Conservation (phyloP, 2,113 vertebrate species). For the Lipophrys pholis region DNA sequence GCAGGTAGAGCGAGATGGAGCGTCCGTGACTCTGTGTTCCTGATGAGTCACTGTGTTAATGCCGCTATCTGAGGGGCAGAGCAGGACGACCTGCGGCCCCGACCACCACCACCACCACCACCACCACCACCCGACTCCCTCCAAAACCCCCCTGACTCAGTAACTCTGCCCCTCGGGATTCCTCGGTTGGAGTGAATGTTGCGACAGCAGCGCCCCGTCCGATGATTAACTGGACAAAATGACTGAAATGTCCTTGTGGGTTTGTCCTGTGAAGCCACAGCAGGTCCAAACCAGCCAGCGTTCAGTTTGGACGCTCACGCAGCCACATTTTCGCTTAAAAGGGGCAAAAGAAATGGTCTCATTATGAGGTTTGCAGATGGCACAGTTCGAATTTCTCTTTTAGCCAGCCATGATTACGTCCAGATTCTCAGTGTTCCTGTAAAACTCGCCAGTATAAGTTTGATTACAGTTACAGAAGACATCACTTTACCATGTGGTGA, state of each 20-base stretch:
- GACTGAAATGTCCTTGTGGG: slow-evolving; percentile 41
- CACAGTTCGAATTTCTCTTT: too few species aligned
- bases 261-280: slow-evolving; percentile 21
- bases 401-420: too few species aligned
- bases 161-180: slow-evolving; percentile 23
- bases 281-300: slow-evolving; percentile 32
- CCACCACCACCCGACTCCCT: background rate
- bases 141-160: slow-evolving; percentile 20
- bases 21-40: slow-evolving; percentile 47
- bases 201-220: slow-evolving; percentile 14
- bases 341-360: too few species aligned
- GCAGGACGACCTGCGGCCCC: slow-evolving; percentile 38
- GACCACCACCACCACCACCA: slow-evolving; percentile 10
- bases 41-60: slow-evolving; percentile 76
- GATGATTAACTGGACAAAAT: slow-evolving; percentile 43
- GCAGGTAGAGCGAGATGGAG: slow-evolving; percentile 46
- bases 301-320: too few species aligned
- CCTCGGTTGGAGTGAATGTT: slow-evolving; percentile 11
- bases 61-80: slow-evolving; percentile 31
- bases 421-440: too few species aligned
- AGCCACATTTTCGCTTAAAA: too few species aligned
- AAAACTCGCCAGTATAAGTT: too few species aligned
- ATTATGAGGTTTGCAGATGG: too few species aligned
- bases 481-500: too few species aligned
- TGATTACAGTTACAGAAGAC: too few species aligned